A percentile compares a stretch with the other conserved stretches of the same genome.
phyloP scores from a whole-genome alignment of 1,140 invertebrate species.

The honey bee (Apis mellifera) region DNA sequence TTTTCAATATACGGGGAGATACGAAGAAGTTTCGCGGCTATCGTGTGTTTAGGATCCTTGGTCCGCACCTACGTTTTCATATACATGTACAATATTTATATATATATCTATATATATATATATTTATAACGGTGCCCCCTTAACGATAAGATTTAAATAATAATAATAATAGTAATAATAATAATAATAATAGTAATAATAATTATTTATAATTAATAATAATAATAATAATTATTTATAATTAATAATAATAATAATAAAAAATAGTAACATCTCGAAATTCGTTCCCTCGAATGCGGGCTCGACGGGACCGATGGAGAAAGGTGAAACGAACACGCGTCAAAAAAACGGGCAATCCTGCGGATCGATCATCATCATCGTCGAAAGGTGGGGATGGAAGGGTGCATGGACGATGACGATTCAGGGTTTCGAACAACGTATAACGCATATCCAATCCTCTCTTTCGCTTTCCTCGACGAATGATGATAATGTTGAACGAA shows the following conservation, averaged over 20 bases:
- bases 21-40: not conserved
- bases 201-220: not conserved
- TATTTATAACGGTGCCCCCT: conserved; percentile 35
- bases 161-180: conserved; percentile 25
- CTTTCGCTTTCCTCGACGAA: conserved; percentile 12
- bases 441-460: not conserved
- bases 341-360: not conserved
- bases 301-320: not conserved
- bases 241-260: not conserved
- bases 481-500: conserved; percentile 9
- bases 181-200: conserved; percentile 9
- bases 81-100: not conserved
- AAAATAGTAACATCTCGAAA: conserved; percentile 48
- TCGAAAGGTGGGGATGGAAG: not conserved
- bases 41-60: conserved; percentile 22
- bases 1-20: not conserved
- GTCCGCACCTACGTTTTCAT: conserved; percentile 21
- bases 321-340: not conserved
- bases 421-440: conserved; percentile 12
- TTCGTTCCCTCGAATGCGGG: not conserved
- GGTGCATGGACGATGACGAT: not conserved
- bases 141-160: conserved; percentile 45
- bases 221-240: not conserved
- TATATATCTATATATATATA: not conserved
- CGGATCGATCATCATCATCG: not conserved